Evolutionary conservation across 2,113 vertebrate species (phyloP).

Genomic region (Xenus cinereus): DNA sequence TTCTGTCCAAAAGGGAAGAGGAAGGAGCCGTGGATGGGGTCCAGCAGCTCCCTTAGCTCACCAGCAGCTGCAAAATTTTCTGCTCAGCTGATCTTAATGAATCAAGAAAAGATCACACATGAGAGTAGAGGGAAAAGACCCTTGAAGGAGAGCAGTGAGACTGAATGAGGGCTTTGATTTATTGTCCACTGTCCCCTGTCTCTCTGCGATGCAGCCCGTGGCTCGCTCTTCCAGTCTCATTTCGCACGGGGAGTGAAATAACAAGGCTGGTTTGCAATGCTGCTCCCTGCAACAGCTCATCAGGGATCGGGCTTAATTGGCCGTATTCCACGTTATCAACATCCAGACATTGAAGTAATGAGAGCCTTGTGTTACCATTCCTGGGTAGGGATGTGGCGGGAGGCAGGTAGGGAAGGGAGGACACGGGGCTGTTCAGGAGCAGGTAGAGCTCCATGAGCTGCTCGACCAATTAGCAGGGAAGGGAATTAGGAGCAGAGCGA

Average conservation of each 20-base stretch:
- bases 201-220: accelerated
- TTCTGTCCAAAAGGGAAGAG: not conserved
- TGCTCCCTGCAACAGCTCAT: not conserved
- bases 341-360: not conserved
- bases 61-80: not conserved
- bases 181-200: not conserved
- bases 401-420: not conserved
- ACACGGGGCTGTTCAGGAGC: accelerated
- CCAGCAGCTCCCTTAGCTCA: not conserved
- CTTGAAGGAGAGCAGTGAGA: not conserved
- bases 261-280: not conserved
- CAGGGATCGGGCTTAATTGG: not conserved
- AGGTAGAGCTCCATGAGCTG: not conserved
- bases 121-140: not conserved
- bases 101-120: not conserved
- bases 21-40: not conserved
- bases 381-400: not conserved
- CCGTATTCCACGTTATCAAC: not conserved
- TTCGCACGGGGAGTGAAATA: not conserved
- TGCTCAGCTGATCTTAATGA: not conserved
- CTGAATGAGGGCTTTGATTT: not conserved
- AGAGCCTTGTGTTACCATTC: not conserved
- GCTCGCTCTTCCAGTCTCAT: not conserved
- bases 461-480: not conserved
- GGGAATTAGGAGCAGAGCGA: not conserved